Conservation (phyloP, 2,113 vertebrate species). For the Puntigrus tetrazona region DNA sequence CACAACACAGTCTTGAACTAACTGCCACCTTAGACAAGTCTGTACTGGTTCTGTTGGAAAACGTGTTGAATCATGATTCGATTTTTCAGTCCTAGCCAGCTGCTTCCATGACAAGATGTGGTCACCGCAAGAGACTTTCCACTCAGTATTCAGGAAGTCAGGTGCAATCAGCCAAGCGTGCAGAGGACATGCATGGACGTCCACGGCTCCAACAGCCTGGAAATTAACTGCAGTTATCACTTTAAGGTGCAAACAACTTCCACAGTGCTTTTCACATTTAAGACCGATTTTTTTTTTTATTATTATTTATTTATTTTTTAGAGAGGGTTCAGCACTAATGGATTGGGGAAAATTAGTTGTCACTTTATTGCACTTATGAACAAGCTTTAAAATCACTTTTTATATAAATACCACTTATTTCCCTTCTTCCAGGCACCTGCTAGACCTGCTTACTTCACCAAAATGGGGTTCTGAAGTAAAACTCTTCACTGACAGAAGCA, state of each 20-base stretch:
- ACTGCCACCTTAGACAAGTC: constrained; percentile 12
- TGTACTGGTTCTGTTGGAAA: neutral
- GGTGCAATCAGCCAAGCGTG: constrained; percentile 48
- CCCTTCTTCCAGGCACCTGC: neutral
- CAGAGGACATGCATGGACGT: constrained; percentile 14
- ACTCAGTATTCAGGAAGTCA: constrained; percentile 49
- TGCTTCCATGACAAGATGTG: neutral
- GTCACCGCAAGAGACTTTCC: neutral
- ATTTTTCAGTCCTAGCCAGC: neutral
- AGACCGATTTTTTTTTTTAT: neutral
- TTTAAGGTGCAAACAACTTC: constrained; percentile 29
- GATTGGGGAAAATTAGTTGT: neutral
- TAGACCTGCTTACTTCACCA: neutral
- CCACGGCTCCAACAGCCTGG: constrained; percentile 29
- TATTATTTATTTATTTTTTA: neutral
- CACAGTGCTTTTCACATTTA: neutral
- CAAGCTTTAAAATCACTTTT: neutral
- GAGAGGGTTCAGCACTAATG: neutral
- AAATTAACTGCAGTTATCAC: constrained; percentile 56
- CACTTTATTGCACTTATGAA: constrained; percentile 16
- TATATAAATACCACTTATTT: neutral
- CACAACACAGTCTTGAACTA: neutral
- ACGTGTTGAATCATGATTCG: neutral
- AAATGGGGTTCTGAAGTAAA: constrained; percentile 1
- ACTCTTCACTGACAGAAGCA: constrained; percentile 12